Percentiles rank a stretch among this genome's conserved stretches.
phyloP scores from a whole-genome alignment of 1,140 invertebrate genomes.

The Ladona fulva region DNA sequence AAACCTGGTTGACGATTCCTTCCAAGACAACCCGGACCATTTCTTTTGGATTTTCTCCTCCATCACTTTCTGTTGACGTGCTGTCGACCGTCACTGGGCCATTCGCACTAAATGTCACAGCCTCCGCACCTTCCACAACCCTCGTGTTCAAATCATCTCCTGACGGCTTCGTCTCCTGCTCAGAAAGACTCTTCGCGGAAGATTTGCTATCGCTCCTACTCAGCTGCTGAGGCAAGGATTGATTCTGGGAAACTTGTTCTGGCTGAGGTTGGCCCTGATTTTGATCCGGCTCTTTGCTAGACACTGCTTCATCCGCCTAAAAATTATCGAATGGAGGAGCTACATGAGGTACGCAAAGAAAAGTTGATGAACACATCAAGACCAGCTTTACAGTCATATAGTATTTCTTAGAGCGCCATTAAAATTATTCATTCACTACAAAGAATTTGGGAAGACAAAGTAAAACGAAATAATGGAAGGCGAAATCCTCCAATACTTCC shows the following conservation, averaged over 20 bases:
- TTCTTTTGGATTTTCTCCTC: constrained; percentile 2
- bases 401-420: too few relatives aligned
- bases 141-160: background rate
- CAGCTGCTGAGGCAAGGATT: background rate
- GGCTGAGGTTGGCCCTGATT: background rate
- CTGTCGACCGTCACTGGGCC: background rate
- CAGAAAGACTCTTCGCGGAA: constrained; percentile 16
- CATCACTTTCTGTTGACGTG: background rate
- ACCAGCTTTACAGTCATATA: too few relatives aligned
- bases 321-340: background rate
- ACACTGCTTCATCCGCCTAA: background rate
- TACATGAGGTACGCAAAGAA: too few relatives aligned
- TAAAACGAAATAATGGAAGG: background rate
- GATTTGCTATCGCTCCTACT: constrained; percentile 13
- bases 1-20: constrained; percentile 21
- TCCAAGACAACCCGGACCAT: constrained; percentile 21
- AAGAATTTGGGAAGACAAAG: background rate
- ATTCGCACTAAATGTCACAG: constrained; percentile 8
- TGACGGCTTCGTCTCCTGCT: constrained; percentile 20
- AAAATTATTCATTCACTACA: too few relatives aligned
- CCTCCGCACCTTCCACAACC: background rate
- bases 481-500: background rate
- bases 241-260: background rate
- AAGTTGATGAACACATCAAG: too few relatives aligned
- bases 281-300: background rate